Evolutionary conservation across 1,140 invertebrate species (phyloP), one percentile per base, ranked within the genome.

Genomic region (Pantala flavescens): DNA sequence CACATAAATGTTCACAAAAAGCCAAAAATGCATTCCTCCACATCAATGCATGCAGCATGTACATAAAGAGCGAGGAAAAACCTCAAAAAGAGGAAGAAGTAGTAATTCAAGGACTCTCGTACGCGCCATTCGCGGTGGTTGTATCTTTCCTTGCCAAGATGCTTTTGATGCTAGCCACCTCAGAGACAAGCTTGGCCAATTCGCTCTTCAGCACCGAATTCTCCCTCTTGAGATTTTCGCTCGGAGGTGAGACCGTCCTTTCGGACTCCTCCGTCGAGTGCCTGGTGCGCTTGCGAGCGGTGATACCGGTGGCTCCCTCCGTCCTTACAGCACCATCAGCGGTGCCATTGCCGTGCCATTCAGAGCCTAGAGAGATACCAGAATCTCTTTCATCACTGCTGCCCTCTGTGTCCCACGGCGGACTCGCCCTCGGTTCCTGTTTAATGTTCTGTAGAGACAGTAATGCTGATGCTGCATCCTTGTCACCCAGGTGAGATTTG

Each of bases 401-500:
- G 23, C 91, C 92, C 78, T 94, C 92, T 5, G 87, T 88, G 82
- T 93, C 91, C 91, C 91, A 93, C 0, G 91, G 91, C 0, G 92
- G 92, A 23, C 90, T 91, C 5, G 88, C 89, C 70, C 91, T 83
- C 3, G 88, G 85, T 80, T 94, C 93, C 79, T 93, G 91, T 79
- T 82, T 81, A 19, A 81, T 77, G 24, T 78, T 77, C 92, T 93
- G 81, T 91, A 94, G 77, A 91, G 91, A 80, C 92, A 93, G 1
- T 91, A 86, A 2, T 87, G 82, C 78, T 71, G 81, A 91, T 0
- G 92, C 91, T 0, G 92, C 91, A 79, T 94, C 93, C 79, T 94
- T 93, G 81, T 95, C 93, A 0, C 93, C 92, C 71, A 95, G 85
- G 78, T 94, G 90, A n/a, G 90, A 91, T 82, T 97, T 97, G 86